Base-by-base conservation (phyloP, 1,140 invertebrate genomes). In the Cataglyphis hispanica region DNA sequence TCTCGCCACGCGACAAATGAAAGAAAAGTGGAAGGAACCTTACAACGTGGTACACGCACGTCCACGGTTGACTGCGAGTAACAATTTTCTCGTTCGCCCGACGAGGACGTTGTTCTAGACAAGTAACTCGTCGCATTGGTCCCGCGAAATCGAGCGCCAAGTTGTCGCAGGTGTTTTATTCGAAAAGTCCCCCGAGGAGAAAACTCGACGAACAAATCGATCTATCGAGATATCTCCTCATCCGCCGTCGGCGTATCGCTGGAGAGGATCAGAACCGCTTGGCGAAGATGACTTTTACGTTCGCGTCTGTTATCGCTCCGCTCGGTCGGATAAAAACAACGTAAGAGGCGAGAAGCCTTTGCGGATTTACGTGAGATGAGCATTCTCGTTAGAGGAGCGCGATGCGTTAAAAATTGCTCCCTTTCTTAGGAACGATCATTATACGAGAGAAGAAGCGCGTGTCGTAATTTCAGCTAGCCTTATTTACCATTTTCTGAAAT, bases 81-180 rank as follows among this genome's bases (percentile, higher is more conserved):
- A 81, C 78, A 72, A 72, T 81, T 72, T 70, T 31, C 66, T 60
- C 66, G 50, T 50, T 56, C 78, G 25, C 16, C 19, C 77, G 31
- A 80, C 25, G 78, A 58, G 69, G 31, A 60, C 43, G 69, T 25
- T 58, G 1, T 25, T 22, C 37, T 1, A 13, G 64, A 22, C 34
- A 81, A 81, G 53, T 80, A 80, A 80, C 63, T 80, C 78, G 27
- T 40, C 67, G n/a, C 78, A 60, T 74, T 83, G 46, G 78, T 83
- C 37, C 61, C 67, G 40, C 56, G 67, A 61, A 74, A 74, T 40
- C 67, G 25, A 72, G 67, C 78, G 66, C 25, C 67, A 56, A 70
- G 66, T 70, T 31, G 78, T 83, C 31, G 78, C 67, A 43, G 67
- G 53, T 83, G 67, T 74, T 83, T 83, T 72, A 83, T 83, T 72